Evolutionary conservation across 2,888 invertebrate species (phyloP), one percentile per base, ranked within the genome.

Genomic region (Cynaeus angustus): DNA sequence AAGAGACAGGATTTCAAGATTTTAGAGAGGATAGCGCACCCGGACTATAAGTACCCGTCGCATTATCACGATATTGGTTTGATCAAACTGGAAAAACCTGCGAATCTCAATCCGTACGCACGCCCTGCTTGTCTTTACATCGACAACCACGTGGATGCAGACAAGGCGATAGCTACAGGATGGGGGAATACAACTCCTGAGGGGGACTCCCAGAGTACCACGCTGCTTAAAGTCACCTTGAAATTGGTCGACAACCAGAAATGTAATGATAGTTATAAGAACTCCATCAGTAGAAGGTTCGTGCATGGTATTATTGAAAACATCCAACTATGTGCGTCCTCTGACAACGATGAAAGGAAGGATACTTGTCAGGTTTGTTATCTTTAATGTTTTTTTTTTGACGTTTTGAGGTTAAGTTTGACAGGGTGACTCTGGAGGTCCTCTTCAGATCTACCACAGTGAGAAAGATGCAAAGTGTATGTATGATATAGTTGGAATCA

Each of bases 21-120:
- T 8, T 4, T 16, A 1, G 1, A 48, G 3, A 75, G 74, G 9
- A 80, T 83, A 59, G 73, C 72, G 8, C 82, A 87, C 77, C 85
- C 85, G 0, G 65, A 78, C 0, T 87, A 85, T 73, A 79, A 77
- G 50, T 68, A 71, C 1, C 79, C 83, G 0, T 68, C 77, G 0
- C 75, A 80, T 45, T 87, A 87, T 70, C 81, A 87, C 71, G 87
- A 87, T 56, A 85, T 87, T 16, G 87, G 84, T 1, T 78, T 87
- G 0, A 58, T 87, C 0, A 78, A 80, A 68, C 71, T 87, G 14
- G 79, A 81, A 7, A 70, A 70, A 1, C 50, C 53, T 1, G 83
- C 84, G 0, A 33, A 8, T 3, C 84, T 86, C 61, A 70, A 82
- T 26, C 80, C 75, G 1, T 84, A 76, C 71, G 80, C 82, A 1